These are phyloP conservation scores for Aleiodes leptofemur DNA, from an alignment of 2,888 invertebrate genomes.

Conservation along the genomic window DNA sequence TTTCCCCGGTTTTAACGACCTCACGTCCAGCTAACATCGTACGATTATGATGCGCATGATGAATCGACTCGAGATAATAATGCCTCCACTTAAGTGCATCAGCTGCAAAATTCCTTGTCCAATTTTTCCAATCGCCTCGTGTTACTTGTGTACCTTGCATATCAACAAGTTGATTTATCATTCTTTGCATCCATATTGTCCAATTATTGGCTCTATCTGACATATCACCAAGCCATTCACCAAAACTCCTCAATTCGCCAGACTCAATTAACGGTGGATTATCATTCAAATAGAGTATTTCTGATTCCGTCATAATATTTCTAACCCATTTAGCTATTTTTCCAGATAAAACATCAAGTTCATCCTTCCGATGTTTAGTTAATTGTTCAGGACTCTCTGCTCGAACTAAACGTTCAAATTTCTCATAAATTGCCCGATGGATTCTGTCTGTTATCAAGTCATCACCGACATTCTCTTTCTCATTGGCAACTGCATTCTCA, in stretches of 20 bases:
- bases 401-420: constrained; percentile 56
- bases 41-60: constrained; percentile 61
- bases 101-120: constrained; percentile 56
- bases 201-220: constrained; percentile 60
- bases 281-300: constrained; percentile 57
- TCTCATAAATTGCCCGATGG: constrained; percentile 66
- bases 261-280: constrained; percentile 63
- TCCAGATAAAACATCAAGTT: constrained; percentile 62
- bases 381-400: constrained; percentile 57
- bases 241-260: constrained; percentile 61
- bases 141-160: constrained; percentile 56
- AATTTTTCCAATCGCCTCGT: constrained; percentile 53
- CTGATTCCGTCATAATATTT: constrained; percentile 57
- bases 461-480: constrained; percentile 55
- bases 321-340: constrained; percentile 66
- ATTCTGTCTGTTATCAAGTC: constrained; percentile 62
- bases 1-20: constrained; percentile 60
- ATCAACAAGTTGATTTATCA: constrained; percentile 56
- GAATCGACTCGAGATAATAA: constrained; percentile 61
- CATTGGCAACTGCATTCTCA: constrained; percentile 59
- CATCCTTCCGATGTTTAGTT: constrained; percentile 54
- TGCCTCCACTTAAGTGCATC: constrained; percentile 62
- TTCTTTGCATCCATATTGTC: constrained; percentile 62
- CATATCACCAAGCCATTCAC: constrained; percentile 60
- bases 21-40: constrained; percentile 60